A percentile compares a stretch with the other conserved stretches of the same genome.
Evolutionary conservation across 2,888 invertebrate genomes (phyloP).

Genomic region (Notodonta ziczac): DNA sequence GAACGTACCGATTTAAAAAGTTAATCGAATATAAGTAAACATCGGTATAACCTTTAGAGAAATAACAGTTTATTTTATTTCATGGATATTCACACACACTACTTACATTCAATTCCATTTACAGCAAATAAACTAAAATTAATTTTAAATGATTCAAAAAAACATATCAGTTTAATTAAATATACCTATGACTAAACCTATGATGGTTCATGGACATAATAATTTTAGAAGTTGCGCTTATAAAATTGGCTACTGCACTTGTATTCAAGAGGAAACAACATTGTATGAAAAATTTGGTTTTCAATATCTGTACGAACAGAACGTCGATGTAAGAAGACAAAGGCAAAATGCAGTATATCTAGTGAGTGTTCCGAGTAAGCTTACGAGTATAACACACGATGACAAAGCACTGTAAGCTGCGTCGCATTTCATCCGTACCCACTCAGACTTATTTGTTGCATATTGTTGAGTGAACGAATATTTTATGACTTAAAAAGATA

Average conservation of each 20-base stretch:
- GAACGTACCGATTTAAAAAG: background rate
- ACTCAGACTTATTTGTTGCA: conserved; percentile 47
- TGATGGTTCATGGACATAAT: too few species aligned
- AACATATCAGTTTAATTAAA: background rate
- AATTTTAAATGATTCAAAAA: too few species aligned
- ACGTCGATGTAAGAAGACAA: conserved; percentile 38
- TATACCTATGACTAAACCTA: background rate
- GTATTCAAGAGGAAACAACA: too few species aligned
- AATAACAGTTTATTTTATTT: background rate
- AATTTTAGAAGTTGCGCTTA: too few species aligned
- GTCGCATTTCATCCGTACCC: conserved; percentile 39
- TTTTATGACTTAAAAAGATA: background rate
- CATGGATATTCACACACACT: background rate
- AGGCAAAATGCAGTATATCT: conserved; percentile 39
- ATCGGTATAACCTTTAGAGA: background rate
- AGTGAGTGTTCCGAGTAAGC: conserved; percentile 48
- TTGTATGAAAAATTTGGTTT: conserved; percentile 17
- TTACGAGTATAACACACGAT: conserved; percentile 54
- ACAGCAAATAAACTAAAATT: too few species aligned
- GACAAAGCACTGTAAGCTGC: conserved; percentile 51
- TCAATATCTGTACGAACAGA: conserved; percentile 22
- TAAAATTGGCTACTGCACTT: too few species aligned
- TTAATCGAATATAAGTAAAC: background rate
- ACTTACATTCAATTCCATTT: background rate
- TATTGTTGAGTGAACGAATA: conserved; percentile 10